Percentiles rank a stretch among this genome's conserved stretches.
phyloP scores from a whole-genome alignment of 2,888 invertebrate genomes.

The Athrips mouffetella region DNA sequence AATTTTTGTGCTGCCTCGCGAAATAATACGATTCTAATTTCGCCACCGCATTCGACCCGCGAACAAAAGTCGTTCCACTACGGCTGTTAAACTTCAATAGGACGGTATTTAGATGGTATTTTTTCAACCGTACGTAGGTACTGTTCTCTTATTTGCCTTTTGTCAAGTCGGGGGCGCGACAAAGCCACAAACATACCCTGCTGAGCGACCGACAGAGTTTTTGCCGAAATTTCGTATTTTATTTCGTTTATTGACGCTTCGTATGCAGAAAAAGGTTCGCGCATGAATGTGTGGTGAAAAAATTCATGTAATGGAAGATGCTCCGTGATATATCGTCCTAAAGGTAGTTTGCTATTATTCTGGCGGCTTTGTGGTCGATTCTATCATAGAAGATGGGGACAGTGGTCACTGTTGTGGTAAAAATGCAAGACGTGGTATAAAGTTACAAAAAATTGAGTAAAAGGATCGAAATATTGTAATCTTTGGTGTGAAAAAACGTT shows the following conservation, averaged over 20 bases:
- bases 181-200: conserved; percentile 75
- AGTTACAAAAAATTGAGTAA: neutral
- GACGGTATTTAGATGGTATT: conserved; percentile 72
- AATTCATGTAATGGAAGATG: conserved; percentile 65
- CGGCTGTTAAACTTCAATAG: conserved; percentile 77
- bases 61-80: conserved; percentile 68
- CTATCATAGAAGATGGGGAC: conserved; percentile 28
- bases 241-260: conserved; percentile 63
- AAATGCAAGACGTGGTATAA: neutral
- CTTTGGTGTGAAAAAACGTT: too few species aligned
- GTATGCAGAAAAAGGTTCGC: conserved; percentile 51
- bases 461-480: neutral
- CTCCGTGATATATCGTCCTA: conserved; percentile 64
- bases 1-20: conserved; percentile 33
- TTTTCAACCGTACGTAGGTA: conserved; percentile 52
- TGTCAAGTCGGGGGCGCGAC: conserved; percentile 75
- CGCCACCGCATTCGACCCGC: conserved; percentile 67
- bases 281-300: conserved; percentile 39
- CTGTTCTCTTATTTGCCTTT: conserved; percentile 77
- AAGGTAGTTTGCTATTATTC: conserved; percentile 55
- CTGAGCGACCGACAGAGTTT: conserved; percentile 68
- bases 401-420: conserved; percentile 30
- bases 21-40: conserved; percentile 73
- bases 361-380: conserved; percentile 49
- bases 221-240: conserved; percentile 68